phyloP scores from a whole-genome alignment of 2,797 vertebrate species.

The Oceanodroma leucorhoa region DNA sequence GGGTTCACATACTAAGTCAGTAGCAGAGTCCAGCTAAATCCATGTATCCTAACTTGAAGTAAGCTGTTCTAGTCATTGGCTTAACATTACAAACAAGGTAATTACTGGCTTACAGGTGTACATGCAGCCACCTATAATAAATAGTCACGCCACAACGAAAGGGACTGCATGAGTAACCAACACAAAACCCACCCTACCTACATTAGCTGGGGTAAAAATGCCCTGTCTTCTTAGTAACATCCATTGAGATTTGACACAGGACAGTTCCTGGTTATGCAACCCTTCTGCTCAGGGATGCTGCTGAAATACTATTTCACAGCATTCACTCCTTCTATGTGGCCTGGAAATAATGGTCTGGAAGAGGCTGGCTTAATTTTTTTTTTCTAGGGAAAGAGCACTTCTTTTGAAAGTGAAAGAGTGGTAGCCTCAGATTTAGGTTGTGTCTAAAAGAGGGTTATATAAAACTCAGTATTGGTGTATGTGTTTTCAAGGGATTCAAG shows the following conservation, averaged over 20 bases:
- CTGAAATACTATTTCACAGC: slow-evolving; percentile 48
- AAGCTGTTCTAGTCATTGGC: not conserved
- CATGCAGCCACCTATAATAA: not conserved
- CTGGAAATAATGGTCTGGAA: slow-evolving; percentile 57
- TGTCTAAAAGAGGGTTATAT: slow-evolving; percentile 2
- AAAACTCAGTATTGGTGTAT: not conserved
- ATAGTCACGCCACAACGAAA: not conserved
- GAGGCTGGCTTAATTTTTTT: not conserved
- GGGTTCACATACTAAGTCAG: not conserved
- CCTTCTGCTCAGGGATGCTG: slow-evolving; percentile 6
- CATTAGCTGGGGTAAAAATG: not conserved
- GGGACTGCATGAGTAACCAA: not conserved
- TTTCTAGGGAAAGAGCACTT: not conserved
- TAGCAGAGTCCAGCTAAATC: not conserved
- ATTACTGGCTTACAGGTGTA: not conserved
- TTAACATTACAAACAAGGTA: not conserved
- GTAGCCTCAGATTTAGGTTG: not conserved
- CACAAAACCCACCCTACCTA: not conserved
- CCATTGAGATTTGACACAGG: not conserved
- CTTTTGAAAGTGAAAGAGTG: slow-evolving; percentile 12
- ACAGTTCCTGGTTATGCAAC: slow-evolving; percentile 36
- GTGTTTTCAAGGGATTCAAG: not conserved
- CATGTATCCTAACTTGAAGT: not conserved
- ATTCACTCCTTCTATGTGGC: slow-evolving; percentile 40
- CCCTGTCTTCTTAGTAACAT: not conserved